phyloP scores from a whole-genome alignment of 2,888 invertebrate species.

The Tetanocera ferruginea region DNA sequence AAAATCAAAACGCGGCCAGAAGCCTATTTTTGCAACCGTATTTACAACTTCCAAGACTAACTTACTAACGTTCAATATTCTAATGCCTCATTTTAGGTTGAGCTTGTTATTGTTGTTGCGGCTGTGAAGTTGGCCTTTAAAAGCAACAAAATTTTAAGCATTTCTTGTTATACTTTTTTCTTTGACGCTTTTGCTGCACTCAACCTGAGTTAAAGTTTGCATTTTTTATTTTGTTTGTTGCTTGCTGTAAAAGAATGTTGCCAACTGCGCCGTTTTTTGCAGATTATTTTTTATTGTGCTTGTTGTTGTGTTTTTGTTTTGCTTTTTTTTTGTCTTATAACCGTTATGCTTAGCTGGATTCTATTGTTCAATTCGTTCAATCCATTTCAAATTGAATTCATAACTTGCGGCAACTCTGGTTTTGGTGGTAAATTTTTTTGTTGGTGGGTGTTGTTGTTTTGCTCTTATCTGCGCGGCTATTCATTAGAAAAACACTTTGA shows the following conservation, averaged over 20 bases:
- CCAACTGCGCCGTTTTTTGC: constrained; percentile 18
- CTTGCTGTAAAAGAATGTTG: constrained; percentile 21
- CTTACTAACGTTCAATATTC: not conserved
- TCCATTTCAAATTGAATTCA: constrained; percentile 21
- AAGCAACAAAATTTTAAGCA: constrained; percentile 6
- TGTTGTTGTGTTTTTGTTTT: not conserved
- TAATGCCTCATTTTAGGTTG: not conserved
- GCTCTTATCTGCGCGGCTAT: not conserved
- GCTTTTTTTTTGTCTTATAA: constrained; percentile 17
- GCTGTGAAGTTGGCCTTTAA: constrained; percentile 41
- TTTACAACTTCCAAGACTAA: too few species aligned
- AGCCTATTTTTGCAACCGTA: too few species aligned
- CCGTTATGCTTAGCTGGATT: constrained; percentile 29
- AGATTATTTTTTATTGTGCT: not conserved
- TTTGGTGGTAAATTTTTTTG: not conserved
- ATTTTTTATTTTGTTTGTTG: not conserved
- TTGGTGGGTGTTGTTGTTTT: not conserved
- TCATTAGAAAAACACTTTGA: constrained; percentile 14
- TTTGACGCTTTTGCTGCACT: not conserved
- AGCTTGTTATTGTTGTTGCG: constrained; percentile 15
- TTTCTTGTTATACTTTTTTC: constrained; percentile 23
- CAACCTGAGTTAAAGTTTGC: not conserved
- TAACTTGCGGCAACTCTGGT: constrained; percentile 10
- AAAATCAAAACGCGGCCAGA: too few species aligned
- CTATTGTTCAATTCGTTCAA: constrained; percentile 18